Conservation (phyloP, 2,888 invertebrate genomes). For the Ectemnius cavifrons region DNA sequence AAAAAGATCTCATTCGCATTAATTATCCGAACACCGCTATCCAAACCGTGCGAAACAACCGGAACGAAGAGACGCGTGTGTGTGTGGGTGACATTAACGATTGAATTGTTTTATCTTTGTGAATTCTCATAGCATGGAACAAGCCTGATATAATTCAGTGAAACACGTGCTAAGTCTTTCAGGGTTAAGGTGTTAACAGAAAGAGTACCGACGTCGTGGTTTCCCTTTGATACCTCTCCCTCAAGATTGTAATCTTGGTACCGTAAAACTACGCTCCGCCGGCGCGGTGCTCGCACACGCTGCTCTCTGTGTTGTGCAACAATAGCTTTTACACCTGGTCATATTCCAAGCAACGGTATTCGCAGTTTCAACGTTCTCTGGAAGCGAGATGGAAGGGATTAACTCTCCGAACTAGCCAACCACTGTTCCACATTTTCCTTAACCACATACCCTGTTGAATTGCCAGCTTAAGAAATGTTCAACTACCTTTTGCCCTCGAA, state of each 20-base stretch:
- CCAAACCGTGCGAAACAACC: too few relatives aligned
- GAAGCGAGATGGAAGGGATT: constrained; percentile 4
- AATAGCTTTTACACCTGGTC: constrained; percentile 26
- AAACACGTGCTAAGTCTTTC: constrained; percentile 9
- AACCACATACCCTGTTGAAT: background rate
- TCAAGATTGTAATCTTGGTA: constrained; percentile 25
- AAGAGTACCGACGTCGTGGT: background rate
- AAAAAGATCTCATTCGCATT: too few relatives aligned
- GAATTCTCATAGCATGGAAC: too few relatives aligned
- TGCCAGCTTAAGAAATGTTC: too few relatives aligned
- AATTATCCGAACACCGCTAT: too few relatives aligned
- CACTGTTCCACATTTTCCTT: background rate
- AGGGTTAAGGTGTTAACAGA: constrained; percentile 6
- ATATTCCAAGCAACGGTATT: constrained; percentile 35
- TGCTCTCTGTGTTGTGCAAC: constrained; percentile 26
- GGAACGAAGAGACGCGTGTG: too few relatives aligned
- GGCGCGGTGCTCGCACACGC: too few relatives aligned
- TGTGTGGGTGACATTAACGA: too few relatives aligned
- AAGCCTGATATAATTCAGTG: too few relatives aligned
- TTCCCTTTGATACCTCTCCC: constrained; percentile 16
- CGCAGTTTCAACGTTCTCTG: constrained; percentile 26
- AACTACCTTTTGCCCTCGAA: too few relatives aligned
- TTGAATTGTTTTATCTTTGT: too few relatives aligned
- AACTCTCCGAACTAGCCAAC: background rate
- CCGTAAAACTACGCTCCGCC: background rate